Conservation (phyloP, 2,113 vertebrate species). For the Capricornis sumatraensis region DNA sequence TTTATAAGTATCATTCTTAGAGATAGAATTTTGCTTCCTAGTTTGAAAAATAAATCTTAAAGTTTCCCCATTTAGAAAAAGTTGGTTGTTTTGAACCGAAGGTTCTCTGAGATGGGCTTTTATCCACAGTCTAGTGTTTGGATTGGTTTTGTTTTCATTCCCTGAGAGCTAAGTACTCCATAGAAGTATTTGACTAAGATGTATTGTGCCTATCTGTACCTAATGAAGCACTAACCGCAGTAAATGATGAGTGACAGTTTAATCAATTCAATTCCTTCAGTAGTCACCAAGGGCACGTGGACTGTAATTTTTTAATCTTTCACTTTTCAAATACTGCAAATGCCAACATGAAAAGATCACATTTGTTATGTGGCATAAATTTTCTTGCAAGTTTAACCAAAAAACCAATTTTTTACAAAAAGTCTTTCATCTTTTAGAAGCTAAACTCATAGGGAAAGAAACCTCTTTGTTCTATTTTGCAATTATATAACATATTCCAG, state of each 20-base stretch:
- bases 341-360: conserved; percentile 62
- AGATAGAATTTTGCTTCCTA: background rate
- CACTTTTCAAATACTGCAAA: conserved; percentile 69
- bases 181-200: conserved; percentile 80
- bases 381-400: conserved; percentile 8
- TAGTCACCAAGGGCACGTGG: conserved; percentile 74
- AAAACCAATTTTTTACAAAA: background rate
- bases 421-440: conserved; percentile 28
- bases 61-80: background rate
- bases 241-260: conserved; percentile 83
- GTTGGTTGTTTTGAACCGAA: background rate
- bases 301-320: conserved; percentile 79
- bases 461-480: background rate
- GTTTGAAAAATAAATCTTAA: conserved; percentile 11
- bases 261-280: conserved; percentile 76
- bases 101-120: conserved; percentile 37
- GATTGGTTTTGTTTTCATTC: conserved; percentile 53
- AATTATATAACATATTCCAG: conserved; percentile 20
- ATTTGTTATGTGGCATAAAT: conserved; percentile 20
- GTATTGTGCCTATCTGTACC: conserved; percentile 75
- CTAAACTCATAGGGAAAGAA: background rate
- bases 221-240: conserved; percentile 82
- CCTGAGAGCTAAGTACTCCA: conserved; percentile 43
- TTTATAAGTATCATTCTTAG: background rate
- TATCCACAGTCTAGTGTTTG: conserved; percentile 25